Evolutionary conservation across 1,140 invertebrate genomes (phyloP).

Genomic region (Nomia melanderi): DNA sequence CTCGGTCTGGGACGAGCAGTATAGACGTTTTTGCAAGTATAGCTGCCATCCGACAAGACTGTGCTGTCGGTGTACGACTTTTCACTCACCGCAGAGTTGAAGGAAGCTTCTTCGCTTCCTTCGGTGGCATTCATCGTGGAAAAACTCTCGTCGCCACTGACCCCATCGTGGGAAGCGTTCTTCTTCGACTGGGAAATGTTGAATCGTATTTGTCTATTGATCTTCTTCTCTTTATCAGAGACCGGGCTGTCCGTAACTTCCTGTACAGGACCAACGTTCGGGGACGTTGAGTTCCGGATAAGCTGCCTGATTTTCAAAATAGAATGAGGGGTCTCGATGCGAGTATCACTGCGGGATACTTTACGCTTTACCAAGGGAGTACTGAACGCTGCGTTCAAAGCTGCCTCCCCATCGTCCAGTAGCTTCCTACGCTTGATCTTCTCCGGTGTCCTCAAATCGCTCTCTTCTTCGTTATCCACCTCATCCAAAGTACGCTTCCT

Average conservation of each 20-base stretch:
- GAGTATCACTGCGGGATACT: background rate
- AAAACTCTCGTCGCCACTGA: background rate
- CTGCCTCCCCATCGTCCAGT: constrained; percentile 23
- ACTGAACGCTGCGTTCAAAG: constrained; percentile 60
- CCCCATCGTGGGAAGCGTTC: background rate
- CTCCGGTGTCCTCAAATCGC: constrained; percentile 21
- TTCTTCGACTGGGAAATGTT: constrained; percentile 59
- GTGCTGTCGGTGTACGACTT: constrained; percentile 52
- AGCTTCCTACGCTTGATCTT: constrained; percentile 56
- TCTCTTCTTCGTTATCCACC: constrained; percentile 18
- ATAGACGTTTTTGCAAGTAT: constrained; percentile 44
- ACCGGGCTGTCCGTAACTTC: constrained; percentile 12
- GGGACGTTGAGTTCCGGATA: constrained; percentile 67
- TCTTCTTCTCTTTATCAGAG: constrained; percentile 41
- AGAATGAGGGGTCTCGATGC: constrained; percentile 74
- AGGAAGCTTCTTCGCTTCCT: constrained; percentile 5
- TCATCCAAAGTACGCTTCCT: constrained; percentile 65
- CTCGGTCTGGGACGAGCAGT: constrained; percentile 70
- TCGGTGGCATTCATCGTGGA: background rate
- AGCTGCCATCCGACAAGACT: constrained; percentile 58
- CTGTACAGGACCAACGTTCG: constrained; percentile 21
- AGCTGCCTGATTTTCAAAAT: constrained; percentile 77
- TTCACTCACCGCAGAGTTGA: constrained; percentile 47
- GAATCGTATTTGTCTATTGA: constrained; percentile 68
- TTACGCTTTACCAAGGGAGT: constrained; percentile 75